These are phyloP conservation scores for Uloborus plumipes DNA, from an alignment of 2,888 invertebrate genomes.

Conservation along the genomic window DNA sequence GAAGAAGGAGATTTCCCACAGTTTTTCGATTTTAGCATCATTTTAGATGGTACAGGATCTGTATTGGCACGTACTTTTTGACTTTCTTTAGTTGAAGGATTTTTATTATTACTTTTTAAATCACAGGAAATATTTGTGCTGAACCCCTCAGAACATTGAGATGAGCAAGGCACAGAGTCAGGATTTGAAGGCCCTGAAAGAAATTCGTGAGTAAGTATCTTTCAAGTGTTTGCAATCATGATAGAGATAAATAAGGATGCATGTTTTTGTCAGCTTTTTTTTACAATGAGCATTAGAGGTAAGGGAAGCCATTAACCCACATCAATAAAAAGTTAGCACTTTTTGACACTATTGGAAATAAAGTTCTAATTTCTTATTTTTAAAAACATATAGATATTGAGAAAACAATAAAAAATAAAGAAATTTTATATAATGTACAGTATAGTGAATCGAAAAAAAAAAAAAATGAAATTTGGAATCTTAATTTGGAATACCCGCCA, in stretches of 20 bases:
- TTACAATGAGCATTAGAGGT: too few species aligned
- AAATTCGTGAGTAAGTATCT: background rate
- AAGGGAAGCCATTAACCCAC: too few species aligned
- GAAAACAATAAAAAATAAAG: too few species aligned
- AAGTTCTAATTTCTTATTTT: too few species aligned
- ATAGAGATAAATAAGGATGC: background rate
- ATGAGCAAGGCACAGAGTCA: conserved; percentile 42
- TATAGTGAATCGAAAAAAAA: too few species aligned
- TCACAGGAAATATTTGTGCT: conserved; percentile 32
- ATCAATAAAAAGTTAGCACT: too few species aligned
- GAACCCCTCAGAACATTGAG: conserved; percentile 33
- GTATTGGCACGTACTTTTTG: conserved; percentile 58
- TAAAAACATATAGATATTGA: too few species aligned
- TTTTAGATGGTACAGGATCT: conserved; percentile 41
- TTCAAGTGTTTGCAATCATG: background rate
- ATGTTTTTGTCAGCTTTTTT: background rate
- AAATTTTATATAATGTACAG: too few species aligned
- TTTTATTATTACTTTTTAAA: conserved; percentile 17
- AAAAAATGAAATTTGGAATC: too few species aligned
- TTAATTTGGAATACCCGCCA: too few species aligned
- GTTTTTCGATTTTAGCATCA: too few species aligned
- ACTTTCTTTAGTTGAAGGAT: conserved; percentile 20
- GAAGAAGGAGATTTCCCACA: background rate
- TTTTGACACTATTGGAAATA: too few species aligned
- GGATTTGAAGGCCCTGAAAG: conserved; percentile 18